Percentiles rank a stretch among this genome's conserved stretches.
These are phyloP conservation scores for Myotis myotis DNA, from an alignment of 2,797 vertebrate species.

Conservation along the genomic window DNA sequence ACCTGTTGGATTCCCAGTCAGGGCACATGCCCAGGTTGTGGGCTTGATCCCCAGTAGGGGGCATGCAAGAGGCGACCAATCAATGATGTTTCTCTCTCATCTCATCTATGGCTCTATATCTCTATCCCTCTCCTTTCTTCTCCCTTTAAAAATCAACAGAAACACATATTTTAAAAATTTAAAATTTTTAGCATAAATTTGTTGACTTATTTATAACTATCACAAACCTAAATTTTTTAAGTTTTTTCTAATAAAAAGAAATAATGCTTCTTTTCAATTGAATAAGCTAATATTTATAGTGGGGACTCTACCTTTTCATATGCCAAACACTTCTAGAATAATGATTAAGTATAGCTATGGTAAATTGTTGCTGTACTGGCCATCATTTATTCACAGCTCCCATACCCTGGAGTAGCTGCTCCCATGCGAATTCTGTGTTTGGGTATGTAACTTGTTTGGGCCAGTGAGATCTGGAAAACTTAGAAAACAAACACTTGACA, in stretches of 20 bases:
- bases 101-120: too few relatives aligned
- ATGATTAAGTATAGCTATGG: neutral
- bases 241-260: slow-evolving; percentile 42
- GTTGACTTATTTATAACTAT: neutral
- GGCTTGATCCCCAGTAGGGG: too few relatives aligned
- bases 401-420: neutral
- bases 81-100: too few relatives aligned
- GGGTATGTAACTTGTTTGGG: neutral
- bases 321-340: neutral
- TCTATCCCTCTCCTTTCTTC: too few relatives aligned
- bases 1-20: too few relatives aligned
- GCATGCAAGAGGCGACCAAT: too few relatives aligned
- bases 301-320: neutral
- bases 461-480: neutral
- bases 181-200: neutral
- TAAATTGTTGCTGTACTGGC: neutral
- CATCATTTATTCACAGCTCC: neutral
- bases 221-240: neutral
- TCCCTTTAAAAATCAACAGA: too few relatives aligned
- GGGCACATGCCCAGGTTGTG: too few relatives aligned
- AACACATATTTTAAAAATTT: too few relatives aligned
- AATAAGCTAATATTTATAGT: neutral
- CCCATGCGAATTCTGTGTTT: neutral
- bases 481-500: neutral
- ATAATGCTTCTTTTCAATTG: neutral